Evolutionary conservation across 2,797 vertebrate genomes (phyloP), one percentile per base, ranked within the genome.

Genomic region (Sebastes alutus): DNA sequence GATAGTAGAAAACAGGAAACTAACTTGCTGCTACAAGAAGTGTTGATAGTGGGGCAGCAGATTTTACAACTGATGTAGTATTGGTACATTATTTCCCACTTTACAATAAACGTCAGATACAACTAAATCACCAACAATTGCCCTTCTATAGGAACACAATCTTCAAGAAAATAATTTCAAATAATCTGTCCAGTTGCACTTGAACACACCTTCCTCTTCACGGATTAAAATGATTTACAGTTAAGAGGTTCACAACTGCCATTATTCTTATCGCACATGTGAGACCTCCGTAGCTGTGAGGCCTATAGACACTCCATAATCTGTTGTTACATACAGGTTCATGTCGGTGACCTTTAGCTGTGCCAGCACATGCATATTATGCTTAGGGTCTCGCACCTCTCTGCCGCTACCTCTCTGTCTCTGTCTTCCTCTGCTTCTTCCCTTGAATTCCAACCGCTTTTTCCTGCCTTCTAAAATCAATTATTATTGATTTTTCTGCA

Each of bases 401-500:
- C 70, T 6, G 73, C 87, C 32, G 11, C 52, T 59, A 76, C 80
- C 87, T 86, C 92, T 93, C 90, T 22, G 88, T 92, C 94, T 93
- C 79, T 88, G 85, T 93, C 92, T 88, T 83, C 64, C 42, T 54
- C 72, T 7, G 78, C 76, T 82, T 87, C 90, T 92, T 89, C 92
- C 85, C 85, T 58, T 95, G 93, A 95, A 95, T 94, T 90, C 88
- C 90, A 93, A 93, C 93, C 80, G 89, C 84, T 88, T 87, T 86
- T 90, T 89, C 87, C 83, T 84, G 87, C 92, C 85, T 88, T 75
- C 90, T 84, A 78, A 92, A 95, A 96, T 96, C 96, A 91, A 96
- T 96, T 86, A 56, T 77, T 90, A 95, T 96, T 52, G 95, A 96
- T 95, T 94, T 91, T 84, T 76, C 89, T 86, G 90, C 93, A 87